Base-by-base conservation (phyloP, 2,113 vertebrate genomes). In the Xenopus borealis region DNA sequence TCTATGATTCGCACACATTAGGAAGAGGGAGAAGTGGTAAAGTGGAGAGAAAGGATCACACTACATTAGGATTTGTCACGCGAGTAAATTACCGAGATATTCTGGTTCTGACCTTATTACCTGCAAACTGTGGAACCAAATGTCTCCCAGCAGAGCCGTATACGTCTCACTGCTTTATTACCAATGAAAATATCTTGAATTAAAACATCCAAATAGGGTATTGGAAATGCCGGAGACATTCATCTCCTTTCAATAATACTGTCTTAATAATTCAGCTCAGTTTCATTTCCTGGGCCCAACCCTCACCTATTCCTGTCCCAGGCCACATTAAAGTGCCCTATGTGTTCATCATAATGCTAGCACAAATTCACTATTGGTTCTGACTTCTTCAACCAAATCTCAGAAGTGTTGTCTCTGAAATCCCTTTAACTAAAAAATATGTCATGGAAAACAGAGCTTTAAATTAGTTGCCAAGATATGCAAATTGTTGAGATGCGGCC, bases 21-120 rank as follows among this genome's bases (percentile, higher is more conserved):
- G 5, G 8, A 9, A 40, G 33, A 27, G 23, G 3, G 23, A 27
- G 23, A 27, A 27, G 23, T 27, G 33, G 33, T 1, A 40, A 40
- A 6, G 33, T 6, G 33, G 33, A 40, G 33, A 40, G 47, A 50
- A 50, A 50, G 47, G 14, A 50, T 10, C 5, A 12, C 14, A 12
- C 2, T 12, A 50, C 14, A 12, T 50, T 30, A n/a, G 62, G 27
- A 64, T 17, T 33, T 64, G 62, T 7, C 23, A 64, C 13, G 8
- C 1, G 62, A 44, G 27, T 64, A 27, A 64, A 30, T 64, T 40
- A 64, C 33, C 62, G 9, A 7, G 27, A 64, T 33, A 40, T 17
- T 33, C 62, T 40, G 30, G 5, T 16, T 64, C 62, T 44, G 62
- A 64, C 62, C 62, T 64, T 30, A 64, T 64, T 64, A 64, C 62